These are phyloP conservation scores for Sakesphorus luctuosus DNA, from an alignment of 2,113 vertebrate species.

Conservation along the genomic window DNA sequence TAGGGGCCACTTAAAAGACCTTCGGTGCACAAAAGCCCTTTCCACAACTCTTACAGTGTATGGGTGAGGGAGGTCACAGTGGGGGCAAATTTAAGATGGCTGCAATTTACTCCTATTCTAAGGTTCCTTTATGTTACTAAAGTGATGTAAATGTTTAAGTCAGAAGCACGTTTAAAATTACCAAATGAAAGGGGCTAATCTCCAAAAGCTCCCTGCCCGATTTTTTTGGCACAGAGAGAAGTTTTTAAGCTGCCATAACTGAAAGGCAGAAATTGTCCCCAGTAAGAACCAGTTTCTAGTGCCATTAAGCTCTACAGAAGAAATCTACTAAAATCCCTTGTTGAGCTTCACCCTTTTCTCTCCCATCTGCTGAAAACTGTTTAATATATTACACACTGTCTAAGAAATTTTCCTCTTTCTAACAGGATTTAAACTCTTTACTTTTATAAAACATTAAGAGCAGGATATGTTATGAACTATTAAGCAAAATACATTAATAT, in stretches of 20 bases:
- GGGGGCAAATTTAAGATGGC: conserved; percentile 60
- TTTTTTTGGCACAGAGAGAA: background rate
- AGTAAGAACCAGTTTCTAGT: background rate
- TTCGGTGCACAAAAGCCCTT: conserved; percentile 13
- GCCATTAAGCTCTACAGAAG: background rate
- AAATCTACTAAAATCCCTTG: conserved; percentile 14
- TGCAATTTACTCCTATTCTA: conserved; percentile 58
- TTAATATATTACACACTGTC: conserved; percentile 4
- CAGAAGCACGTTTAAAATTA: conserved; percentile 56
- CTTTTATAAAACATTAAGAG: conserved; percentile 20
- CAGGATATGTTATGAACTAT: background rate
- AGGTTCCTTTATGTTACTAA: conserved; percentile 48
- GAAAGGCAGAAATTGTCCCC: conserved; percentile 36
- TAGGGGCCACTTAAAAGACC: conserved; percentile 6
- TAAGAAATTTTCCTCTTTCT: conserved; percentile 13
- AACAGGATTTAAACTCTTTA: conserved; percentile 24
- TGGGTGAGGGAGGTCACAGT: conserved; percentile 28
- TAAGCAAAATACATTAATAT: conserved; percentile 18
- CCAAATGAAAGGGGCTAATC: conserved; percentile 61
- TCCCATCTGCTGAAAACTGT: background rate
- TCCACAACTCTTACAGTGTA: conserved; percentile 17
- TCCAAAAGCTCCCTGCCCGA: background rate
- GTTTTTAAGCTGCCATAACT: conserved; percentile 53
- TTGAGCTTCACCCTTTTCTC: conserved; percentile 14
- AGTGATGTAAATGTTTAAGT: conserved; percentile 61